Conservation (phyloP, 92 coral and sea anemone genomes). For the Zoanthus gigantus region DNA sequence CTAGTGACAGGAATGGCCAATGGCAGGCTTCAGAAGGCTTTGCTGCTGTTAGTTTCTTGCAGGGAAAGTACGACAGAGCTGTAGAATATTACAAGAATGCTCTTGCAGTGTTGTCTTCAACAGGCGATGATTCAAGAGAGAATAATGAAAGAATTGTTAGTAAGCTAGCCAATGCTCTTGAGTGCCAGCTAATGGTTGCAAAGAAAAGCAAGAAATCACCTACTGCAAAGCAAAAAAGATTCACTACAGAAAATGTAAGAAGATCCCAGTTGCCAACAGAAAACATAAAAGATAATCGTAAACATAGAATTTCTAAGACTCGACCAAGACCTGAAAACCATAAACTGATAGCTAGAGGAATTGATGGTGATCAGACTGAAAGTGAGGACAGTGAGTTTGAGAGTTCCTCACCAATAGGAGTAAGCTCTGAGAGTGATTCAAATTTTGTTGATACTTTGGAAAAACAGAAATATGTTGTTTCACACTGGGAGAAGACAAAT, state of each 20-base stretch:
- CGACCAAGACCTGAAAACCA: constrained; percentile 90
- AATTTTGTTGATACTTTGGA: not conserved
- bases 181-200: constrained; percentile 73
- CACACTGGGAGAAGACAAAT: constrained; percentile 42
- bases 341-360: constrained; percentile 88
- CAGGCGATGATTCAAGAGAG: constrained; percentile 58
- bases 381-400: constrained; percentile 8
- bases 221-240: constrained; percentile 25
- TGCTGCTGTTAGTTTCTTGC: constrained; percentile 90
- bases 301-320: constrained; percentile 70
- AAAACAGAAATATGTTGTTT: constrained; percentile 37
- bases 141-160: constrained; percentile 90
- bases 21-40: constrained; percentile 98
- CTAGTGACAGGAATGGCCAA: constrained; percentile 76
- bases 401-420: constrained; percentile 1
- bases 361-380: constrained; percentile 71
- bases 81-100: constrained; percentile 87
- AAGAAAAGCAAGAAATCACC: constrained; percentile 54
- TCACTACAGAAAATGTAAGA: constrained; percentile 40
- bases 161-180: constrained; percentile 91
- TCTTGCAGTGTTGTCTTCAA: constrained; percentile 73
- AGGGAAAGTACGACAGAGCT: constrained; percentile 80
- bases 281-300: constrained; percentile 42
- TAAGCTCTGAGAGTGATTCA: constrained; percentile 48
- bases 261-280: constrained; percentile 35